Percentiles rank a stretch among this genome's conserved stretches.
Evolutionary conservation across 2,888 invertebrate genomes (phyloP).

Genomic region (Taenaris catops): DNA sequence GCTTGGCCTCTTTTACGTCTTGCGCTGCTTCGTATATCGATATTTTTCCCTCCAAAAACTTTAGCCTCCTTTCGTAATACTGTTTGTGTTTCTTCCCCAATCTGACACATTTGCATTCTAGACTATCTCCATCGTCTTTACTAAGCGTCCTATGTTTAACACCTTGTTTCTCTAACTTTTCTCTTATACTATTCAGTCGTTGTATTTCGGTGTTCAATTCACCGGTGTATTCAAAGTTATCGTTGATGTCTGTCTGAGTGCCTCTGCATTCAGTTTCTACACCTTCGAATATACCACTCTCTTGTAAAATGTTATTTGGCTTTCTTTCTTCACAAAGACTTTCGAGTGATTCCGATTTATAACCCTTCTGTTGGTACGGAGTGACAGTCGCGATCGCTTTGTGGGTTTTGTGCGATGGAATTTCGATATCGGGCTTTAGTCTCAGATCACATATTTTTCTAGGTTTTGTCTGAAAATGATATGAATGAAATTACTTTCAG

Average conservation of each 20-base stretch:
- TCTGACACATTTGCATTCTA: slow-evolving; percentile 73
- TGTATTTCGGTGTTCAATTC: slow-evolving; percentile 82
- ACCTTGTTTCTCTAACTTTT: slow-evolving; percentile 80
- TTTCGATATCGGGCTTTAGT: slow-evolving; percentile 58
- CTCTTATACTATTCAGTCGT: slow-evolving; percentile 82
- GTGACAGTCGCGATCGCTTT: slow-evolving; percentile 83
- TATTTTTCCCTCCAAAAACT: slow-evolving; percentile 82
- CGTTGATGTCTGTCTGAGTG: slow-evolving; percentile 81
- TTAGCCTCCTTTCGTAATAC: slow-evolving; percentile 83
- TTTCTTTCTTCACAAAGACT: slow-evolving; percentile 71
- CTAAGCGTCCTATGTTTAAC: slow-evolving; percentile 70
- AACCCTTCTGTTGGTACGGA: slow-evolving; percentile 77
- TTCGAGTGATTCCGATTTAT: slow-evolving; percentile 68
- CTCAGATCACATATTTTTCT: slow-evolving; percentile 62
- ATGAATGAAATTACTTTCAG: slow-evolving; percentile 1
- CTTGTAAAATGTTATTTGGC: slow-evolving; percentile 81
- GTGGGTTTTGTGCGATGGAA: slow-evolving; percentile 60
- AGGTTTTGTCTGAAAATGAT: slow-evolving; percentile 58
- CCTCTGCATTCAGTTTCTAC: slow-evolving; percentile 66
- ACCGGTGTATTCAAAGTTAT: slow-evolving; percentile 69
- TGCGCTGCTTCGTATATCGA: slow-evolving; percentile 83
- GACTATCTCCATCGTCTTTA: slow-evolving; percentile 60
- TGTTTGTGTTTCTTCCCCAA: slow-evolving; percentile 80
- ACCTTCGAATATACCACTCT: slow-evolving; percentile 87
- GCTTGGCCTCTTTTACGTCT: slow-evolving; percentile 80